Percentiles rank a stretch among this genome's conserved stretches.
phyloP scores from a whole-genome alignment of 2,888 invertebrate species.

The Malacosoma neustria region DNA sequence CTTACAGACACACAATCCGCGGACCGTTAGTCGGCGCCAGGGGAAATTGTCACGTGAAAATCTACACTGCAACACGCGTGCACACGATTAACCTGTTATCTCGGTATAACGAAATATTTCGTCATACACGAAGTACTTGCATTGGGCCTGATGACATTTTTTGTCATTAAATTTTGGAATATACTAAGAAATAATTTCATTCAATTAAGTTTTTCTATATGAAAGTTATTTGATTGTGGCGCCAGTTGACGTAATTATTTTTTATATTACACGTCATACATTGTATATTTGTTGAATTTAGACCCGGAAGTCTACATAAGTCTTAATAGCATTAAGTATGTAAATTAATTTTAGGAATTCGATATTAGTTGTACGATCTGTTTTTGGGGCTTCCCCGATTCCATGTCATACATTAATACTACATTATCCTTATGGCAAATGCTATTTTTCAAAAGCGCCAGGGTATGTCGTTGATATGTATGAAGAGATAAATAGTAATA shows the following conservation, averaged over 20 bases:
- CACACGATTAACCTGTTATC: no score
- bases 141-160: no score
- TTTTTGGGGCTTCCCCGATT: not conserved
- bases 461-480: constrained; percentile 27
- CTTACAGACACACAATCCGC: constrained; percentile 56
- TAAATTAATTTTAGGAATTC: not conserved
- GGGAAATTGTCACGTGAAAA: constrained; percentile 56
- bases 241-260: not conserved
- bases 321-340: not conserved
- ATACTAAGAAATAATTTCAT: no score
- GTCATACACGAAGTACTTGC: no score
- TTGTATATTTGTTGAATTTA: no score
- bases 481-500: constrained; percentile 25
- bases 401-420: no score
- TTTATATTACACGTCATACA: no score
- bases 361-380: not conserved
- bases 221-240: no score
- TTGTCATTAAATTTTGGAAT: no score
- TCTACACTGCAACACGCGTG: constrained; percentile 24
- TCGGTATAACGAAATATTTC: no score
- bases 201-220: not conserved
- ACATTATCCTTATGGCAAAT: no score
- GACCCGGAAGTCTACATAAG: no score
- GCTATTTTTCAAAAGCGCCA: constrained; percentile 13
- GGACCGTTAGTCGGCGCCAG: constrained; percentile 63